Evolutionary conservation across 2,113 vertebrate species (phyloP), one percentile per base, ranked within the genome.

Genomic region (Aegotheles bennettii): DNA sequence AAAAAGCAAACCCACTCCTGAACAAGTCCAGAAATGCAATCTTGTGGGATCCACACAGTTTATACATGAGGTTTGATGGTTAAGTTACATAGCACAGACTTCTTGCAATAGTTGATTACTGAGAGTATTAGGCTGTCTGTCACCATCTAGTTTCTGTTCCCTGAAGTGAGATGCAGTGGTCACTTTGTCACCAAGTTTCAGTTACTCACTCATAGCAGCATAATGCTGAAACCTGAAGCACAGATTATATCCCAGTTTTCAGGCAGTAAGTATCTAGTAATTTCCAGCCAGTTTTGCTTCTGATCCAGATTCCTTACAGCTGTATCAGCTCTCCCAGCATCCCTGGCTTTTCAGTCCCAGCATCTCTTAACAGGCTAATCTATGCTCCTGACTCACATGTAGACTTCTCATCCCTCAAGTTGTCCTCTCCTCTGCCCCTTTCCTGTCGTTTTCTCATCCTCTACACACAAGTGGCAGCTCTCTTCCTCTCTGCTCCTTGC

Each of bases 141-240:
- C 59, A 92, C 50, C 63, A 50, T 53, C 45, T 38, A 51, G 43
- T 53, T 87, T 26, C 48, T 50, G 33, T 31, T 40, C 33, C 48
- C 38, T 17, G 3, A 57, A 64, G 23, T 0, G 48, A 70, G 36
- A 79, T 10, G 11, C 76, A 60, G 11, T 1, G 1, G 15, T 20
- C 9, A 7, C 48, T 82, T 59, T 42, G 50, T 43, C 78, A 48
- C 26, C 0, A 10, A 65, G 18, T 28, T 87, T 50, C 59, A 51
- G 36, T 45, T 36, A 26, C 7, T 43, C 1, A 3, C 0, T 26
- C 7, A 69, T 1, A 59, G 43, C 28, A 75, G 33, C 3, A 0
- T 24, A 70, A 61, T 11, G 50, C n/a, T 42, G 19, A 76, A 67
- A 79, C 25, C 21, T 31, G 23, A 74, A 89, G 9, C 3, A 2